Conservation (phyloP, 1,140 invertebrate genomes). For the Pantala flavescens region DNA sequence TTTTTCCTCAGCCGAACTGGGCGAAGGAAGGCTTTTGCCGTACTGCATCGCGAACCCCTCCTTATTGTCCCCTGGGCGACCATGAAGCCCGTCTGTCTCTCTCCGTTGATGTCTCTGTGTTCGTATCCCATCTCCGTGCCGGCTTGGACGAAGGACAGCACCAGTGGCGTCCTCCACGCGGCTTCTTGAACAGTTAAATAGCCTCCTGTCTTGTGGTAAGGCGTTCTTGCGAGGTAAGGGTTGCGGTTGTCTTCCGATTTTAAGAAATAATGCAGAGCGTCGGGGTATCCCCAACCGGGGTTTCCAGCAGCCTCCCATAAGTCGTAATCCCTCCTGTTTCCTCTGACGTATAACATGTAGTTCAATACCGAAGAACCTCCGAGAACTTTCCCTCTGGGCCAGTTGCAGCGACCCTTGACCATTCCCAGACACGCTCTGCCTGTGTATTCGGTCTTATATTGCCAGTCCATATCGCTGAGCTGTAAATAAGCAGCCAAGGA, state of each 20-base stretch:
- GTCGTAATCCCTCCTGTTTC: constrained; percentile 74
- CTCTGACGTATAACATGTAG: constrained; percentile 91
- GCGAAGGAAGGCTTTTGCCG: constrained; percentile 77
- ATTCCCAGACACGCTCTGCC: constrained; percentile 61
- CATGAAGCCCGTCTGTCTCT: constrained; percentile 73
- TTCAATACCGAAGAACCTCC: constrained; percentile 87
- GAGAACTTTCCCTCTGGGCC: constrained; percentile 72
- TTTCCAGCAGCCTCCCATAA: constrained; percentile 80
- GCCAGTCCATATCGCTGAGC: constrained; percentile 80
- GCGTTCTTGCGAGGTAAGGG: constrained; percentile 56
- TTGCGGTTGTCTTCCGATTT: constrained; percentile 83
- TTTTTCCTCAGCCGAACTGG: constrained; percentile 66
- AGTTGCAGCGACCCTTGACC: constrained; percentile 62
- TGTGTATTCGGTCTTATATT: constrained; percentile 82
- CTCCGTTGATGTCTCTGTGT: constrained; percentile 77
- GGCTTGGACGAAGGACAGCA: constrained; percentile 72
- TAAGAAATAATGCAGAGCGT: constrained; percentile 78
- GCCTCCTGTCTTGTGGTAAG: constrained; percentile 64
- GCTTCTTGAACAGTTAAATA: constrained; percentile 73
- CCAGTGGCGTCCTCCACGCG: constrained; percentile 70
- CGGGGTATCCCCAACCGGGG: constrained; percentile 78
- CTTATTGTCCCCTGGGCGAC: constrained; percentile 81
- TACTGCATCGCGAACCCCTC: constrained; percentile 74
- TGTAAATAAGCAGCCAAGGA: constrained; percentile 79
- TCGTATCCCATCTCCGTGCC: constrained; percentile 79